Evolutionary conservation across 2,797 vertebrate species (phyloP).

Genomic region (Novumbra hubbsi): DNA sequence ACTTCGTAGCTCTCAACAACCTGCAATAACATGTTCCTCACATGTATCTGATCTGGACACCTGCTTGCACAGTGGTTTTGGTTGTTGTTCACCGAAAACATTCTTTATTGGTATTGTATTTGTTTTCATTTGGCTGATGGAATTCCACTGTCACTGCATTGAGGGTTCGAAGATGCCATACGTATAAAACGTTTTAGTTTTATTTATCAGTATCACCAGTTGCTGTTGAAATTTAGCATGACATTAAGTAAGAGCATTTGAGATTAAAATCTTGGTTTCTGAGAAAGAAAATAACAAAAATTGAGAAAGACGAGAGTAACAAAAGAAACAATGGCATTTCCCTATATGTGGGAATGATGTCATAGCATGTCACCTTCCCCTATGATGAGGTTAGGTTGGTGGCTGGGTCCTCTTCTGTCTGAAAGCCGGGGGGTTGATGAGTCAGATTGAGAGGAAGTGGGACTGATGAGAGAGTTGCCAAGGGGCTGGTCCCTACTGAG

Average conservation of each 20-base stretch:
- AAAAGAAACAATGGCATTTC: constrained; percentile 58
- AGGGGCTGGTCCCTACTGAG: background rate
- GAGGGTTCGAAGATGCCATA: too few relatives aligned
- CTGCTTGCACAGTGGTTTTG: too few relatives aligned
- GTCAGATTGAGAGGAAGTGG: background rate
- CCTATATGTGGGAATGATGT: constrained; percentile 60
- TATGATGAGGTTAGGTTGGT: background rate
- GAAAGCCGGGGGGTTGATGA: constrained; percentile 1
- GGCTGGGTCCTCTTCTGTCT: background rate
- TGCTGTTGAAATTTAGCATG: background rate
- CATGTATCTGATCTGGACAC: too few relatives aligned
- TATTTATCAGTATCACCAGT: background rate
- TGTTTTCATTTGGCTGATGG: too few relatives aligned
- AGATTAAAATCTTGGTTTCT: constrained; percentile 30
- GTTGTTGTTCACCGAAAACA: too few relatives aligned
- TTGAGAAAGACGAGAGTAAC: background rate
- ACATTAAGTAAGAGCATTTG: constrained; percentile 29
- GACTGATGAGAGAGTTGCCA: background rate
- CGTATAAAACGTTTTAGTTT: background rate
- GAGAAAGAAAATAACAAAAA: background rate
- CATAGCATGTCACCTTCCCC: constrained; percentile 38
- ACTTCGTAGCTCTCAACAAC: too few relatives aligned
- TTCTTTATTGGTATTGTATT: too few relatives aligned
- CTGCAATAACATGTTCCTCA: too few relatives aligned
- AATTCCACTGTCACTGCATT: too few relatives aligned